A percentile compares a stretch with the other conserved stretches of the same genome.
Conservation (phyloP, 2,113 vertebrate genomes). For the Halichoeres trimaculatus region DNA sequence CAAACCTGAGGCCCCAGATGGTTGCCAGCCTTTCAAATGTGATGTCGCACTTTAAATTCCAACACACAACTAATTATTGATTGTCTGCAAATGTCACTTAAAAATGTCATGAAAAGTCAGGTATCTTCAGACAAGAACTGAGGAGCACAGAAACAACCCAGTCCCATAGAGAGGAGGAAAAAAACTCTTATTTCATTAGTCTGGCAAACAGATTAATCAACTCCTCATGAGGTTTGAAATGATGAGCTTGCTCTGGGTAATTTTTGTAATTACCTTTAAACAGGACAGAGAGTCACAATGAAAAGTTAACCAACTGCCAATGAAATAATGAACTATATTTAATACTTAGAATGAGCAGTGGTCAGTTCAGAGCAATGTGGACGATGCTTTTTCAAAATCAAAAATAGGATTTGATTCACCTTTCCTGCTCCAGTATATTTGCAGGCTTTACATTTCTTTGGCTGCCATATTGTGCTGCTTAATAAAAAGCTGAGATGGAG, state of each 20-base stretch:
- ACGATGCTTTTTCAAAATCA: not conserved
- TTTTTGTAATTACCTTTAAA: not conserved
- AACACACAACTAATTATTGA: constrained; percentile 65
- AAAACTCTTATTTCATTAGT: not conserved
- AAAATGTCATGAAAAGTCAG: constrained; percentile 58
- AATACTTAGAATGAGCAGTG: not conserved
- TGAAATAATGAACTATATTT: not conserved
- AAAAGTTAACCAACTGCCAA: not conserved
- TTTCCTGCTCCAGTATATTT: not conserved
- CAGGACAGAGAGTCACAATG: not conserved
- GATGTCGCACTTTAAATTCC: constrained; percentile 63
- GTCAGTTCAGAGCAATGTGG: no score
- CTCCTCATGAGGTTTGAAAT: not conserved
- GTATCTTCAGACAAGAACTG: constrained; percentile 40
- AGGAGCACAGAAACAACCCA: not conserved
- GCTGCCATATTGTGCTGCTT: constrained; percentile 12
- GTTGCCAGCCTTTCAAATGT: constrained; percentile 63
- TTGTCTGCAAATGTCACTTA: constrained; percentile 64
- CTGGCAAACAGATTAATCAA: not conserved
- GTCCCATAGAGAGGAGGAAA: not conserved
- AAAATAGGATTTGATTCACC: not conserved
- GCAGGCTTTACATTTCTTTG: constrained; percentile 17
- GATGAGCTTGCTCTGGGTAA: not conserved
- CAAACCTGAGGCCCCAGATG: constrained; percentile 62
- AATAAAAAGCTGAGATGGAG: constrained; percentile 12